Conservation (phyloP, 2,888 invertebrate genomes). For the Xestia ashworthii region DNA sequence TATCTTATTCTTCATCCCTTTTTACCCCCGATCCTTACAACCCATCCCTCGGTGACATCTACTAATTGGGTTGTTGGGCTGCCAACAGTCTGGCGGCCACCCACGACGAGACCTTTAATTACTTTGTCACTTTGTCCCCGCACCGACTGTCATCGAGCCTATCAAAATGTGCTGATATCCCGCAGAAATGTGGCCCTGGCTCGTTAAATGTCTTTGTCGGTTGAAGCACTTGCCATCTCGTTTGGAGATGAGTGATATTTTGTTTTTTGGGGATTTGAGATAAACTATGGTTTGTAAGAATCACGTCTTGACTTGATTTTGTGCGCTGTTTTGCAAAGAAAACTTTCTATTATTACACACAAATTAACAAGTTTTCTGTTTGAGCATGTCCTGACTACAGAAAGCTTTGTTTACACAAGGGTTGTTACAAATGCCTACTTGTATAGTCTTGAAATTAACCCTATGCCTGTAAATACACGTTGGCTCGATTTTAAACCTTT, state of each 20-base stretch:
- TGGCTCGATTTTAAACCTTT: neutral
- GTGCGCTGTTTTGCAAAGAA: neutral
- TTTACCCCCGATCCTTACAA: neutral
- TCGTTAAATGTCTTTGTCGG: conserved; percentile 22
- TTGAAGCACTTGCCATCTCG: conserved; percentile 43
- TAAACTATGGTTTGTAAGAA: conserved; percentile 5
- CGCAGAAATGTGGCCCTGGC: conserved; percentile 26
- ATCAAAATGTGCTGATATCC: conserved; percentile 54
- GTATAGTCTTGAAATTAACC: neutral
- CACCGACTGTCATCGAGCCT: conserved; percentile 52
- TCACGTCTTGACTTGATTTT: neutral
- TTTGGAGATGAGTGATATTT: conserved; percentile 46
- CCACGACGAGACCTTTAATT: conserved; percentile 54
- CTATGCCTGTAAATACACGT: neutral
- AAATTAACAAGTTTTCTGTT: neutral
- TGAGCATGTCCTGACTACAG: neutral
- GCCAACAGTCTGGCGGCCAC: conserved; percentile 37
- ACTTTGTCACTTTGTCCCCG: conserved; percentile 41
- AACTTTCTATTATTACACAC: neutral
- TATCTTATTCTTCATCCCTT: conserved; percentile 2
- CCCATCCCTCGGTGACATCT: conserved; percentile 24
- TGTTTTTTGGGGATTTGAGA: conserved; percentile 19
- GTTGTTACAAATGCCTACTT: neutral
- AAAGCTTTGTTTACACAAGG: neutral
- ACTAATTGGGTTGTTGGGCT: conserved; percentile 52